Conservation (phyloP, 1,140 invertebrate species). For the Thaumatotibia leucotreta region DNA sequence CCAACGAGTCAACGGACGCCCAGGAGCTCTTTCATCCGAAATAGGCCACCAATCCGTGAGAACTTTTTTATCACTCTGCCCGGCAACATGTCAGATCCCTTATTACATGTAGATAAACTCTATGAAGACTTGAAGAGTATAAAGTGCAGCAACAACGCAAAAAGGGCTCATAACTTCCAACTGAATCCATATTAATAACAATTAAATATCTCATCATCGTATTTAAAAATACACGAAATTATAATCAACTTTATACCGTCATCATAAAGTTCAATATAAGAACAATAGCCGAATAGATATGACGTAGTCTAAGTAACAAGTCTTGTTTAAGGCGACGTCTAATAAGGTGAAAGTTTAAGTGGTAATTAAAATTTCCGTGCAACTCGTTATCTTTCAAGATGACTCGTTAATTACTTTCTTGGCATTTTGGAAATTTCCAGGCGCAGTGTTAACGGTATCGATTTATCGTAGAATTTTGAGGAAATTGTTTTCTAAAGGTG, state of each 20-base stretch:
- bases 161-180: too few species aligned
- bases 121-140: too few species aligned
- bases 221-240: not conserved
- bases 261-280: not conserved
- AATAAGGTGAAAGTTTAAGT: constrained; percentile 8
- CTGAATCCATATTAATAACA: not conserved
- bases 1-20: too few species aligned
- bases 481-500: too few species aligned
- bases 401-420: constrained; percentile 7
- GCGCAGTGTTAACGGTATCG: not conserved
- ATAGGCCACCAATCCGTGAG: too few species aligned
- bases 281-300: not conserved
- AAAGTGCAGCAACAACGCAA: too few species aligned
- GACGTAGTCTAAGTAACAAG: not conserved
- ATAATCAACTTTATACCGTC: not conserved
- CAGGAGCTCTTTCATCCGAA: too few species aligned
- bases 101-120: too few species aligned
- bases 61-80: too few species aligned
- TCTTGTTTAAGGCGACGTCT: not conserved
- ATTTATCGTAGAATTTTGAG: not conserved
- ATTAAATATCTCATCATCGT: not conserved
- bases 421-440: constrained; percentile 3
- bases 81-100: too few species aligned
- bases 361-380: constrained; percentile 13
- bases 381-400: constrained; percentile 7